Conservation (phyloP, 1,140 invertebrate genomes). For the Aplysia californica region DNA sequence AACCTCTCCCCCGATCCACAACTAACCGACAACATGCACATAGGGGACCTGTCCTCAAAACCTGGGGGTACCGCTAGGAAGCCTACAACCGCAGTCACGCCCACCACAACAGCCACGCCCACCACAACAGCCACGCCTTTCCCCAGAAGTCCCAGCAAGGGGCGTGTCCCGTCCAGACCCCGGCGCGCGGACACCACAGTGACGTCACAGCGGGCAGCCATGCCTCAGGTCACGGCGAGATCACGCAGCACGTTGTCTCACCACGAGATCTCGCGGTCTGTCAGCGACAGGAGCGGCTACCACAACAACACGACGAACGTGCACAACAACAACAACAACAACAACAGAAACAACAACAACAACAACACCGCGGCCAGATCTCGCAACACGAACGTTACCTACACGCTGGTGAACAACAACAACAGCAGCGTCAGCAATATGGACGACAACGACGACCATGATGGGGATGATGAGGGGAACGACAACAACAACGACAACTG, state of each 20-base stretch:
- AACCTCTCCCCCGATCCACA: background rate
- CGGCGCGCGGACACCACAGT: background rate
- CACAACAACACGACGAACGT: background rate
- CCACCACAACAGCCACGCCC: background rate
- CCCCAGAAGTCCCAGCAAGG: background rate
- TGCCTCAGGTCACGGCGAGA: background rate
- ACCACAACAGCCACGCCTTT: background rate
- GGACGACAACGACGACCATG: background rate
- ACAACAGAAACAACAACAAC: background rate
- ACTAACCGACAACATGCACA: background rate
- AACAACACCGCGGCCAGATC: too few relatives aligned
- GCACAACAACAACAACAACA: too few relatives aligned
- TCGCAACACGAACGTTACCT: background rate
- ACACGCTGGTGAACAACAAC: background rate
- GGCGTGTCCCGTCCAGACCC: background rate
- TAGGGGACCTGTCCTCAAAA: background rate
- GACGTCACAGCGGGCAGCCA: background rate
- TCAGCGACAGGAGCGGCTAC: background rate
- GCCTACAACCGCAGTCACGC: background rate
- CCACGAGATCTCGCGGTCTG: background rate
- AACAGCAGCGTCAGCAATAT: background rate
- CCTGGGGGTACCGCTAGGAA: too few relatives aligned
- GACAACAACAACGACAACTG: background rate
- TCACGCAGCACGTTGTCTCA: conserved; percentile 18
- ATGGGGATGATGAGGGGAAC: background rate